These are phyloP conservation scores for Muntiacus reevesi DNA, from an alignment of 2,113 vertebrate species.

Conservation along the genomic window DNA sequence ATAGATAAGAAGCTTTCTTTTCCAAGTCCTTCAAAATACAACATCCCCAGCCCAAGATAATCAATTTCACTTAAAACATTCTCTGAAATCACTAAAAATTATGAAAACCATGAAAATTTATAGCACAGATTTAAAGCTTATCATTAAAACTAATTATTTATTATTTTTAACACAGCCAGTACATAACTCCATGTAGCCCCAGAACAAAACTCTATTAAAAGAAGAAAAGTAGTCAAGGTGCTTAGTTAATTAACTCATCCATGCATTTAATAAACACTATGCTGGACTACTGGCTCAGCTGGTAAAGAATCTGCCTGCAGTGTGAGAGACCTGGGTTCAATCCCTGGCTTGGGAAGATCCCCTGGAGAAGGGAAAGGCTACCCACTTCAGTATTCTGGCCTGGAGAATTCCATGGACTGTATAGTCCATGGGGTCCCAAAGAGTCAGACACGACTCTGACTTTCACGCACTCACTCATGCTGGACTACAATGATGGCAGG, in stretches of 20 bases:
- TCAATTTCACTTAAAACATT: not conserved
- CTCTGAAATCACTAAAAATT: not conserved
- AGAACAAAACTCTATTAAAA: constrained; percentile 6
- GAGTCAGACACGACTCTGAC: not conserved
- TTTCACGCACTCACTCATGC: not conserved
- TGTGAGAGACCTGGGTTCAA: not conserved
- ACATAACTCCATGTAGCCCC: not conserved
- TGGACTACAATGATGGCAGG: not conserved
- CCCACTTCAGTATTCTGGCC: not conserved
- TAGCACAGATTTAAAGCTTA: not conserved
- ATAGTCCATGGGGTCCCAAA: not conserved
- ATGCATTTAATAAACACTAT: constrained; percentile 1
- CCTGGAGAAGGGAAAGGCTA: not conserved
- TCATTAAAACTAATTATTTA: not conserved
- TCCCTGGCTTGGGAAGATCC: not conserved
- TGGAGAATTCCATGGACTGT: not conserved
- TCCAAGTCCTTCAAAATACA: not conserved
- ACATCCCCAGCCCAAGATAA: not conserved
- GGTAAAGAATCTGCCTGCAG: not conserved
- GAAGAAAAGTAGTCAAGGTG: not conserved
- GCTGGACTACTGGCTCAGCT: not conserved
- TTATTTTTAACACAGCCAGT: not conserved
- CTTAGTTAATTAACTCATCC: not conserved
- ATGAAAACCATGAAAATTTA: not conserved
- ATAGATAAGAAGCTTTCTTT: not conserved